These are phyloP conservation scores for Cotesia chilonis DNA, from an alignment of 1,140 invertebrate species.

Conservation along the genomic window DNA sequence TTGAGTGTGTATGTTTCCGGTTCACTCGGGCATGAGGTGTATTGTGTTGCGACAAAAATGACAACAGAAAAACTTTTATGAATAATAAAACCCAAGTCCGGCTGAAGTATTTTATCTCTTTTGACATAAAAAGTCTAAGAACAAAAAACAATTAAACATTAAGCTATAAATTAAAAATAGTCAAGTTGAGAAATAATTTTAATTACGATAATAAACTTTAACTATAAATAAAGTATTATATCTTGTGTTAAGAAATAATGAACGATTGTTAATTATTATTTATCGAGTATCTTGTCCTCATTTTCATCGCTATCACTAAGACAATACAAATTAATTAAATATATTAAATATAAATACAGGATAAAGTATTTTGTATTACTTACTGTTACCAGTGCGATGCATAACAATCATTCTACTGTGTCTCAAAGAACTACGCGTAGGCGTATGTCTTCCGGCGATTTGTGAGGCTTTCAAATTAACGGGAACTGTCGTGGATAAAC, in stretches of 20 bases:
- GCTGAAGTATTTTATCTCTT: slow-evolving; percentile 41
- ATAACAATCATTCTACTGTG: slow-evolving; percentile 78
- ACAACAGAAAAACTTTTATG: slow-evolving; percentile 9
- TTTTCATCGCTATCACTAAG: too few species aligned
- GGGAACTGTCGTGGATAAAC: slow-evolving; percentile 74
- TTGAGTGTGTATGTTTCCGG: slow-evolving; percentile 2
- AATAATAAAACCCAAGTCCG: neutral
- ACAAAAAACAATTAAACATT: too few species aligned
- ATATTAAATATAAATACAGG: neutral
- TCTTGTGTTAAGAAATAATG: too few species aligned
- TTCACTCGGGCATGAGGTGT: neutral
- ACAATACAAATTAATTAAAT: too few species aligned
- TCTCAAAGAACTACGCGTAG: slow-evolving; percentile 75
- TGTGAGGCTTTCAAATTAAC: slow-evolving; percentile 72
- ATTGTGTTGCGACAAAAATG: slow-evolving; percentile 6
- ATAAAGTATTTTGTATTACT: slow-evolving; percentile 40
- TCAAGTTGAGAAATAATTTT: too few species aligned
- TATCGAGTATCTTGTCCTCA: too few species aligned
- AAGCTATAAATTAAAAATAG: too few species aligned
- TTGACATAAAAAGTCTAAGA: too few species aligned
- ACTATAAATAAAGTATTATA: too few species aligned
- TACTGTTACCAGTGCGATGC: slow-evolving; percentile 67
- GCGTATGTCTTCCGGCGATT: slow-evolving; percentile 73
- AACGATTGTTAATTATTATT: too few species aligned
- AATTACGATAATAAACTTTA: too few species aligned